Conservation (phyloP, 2,888 invertebrate genomes). For the Cremastinae sp. region DNA sequence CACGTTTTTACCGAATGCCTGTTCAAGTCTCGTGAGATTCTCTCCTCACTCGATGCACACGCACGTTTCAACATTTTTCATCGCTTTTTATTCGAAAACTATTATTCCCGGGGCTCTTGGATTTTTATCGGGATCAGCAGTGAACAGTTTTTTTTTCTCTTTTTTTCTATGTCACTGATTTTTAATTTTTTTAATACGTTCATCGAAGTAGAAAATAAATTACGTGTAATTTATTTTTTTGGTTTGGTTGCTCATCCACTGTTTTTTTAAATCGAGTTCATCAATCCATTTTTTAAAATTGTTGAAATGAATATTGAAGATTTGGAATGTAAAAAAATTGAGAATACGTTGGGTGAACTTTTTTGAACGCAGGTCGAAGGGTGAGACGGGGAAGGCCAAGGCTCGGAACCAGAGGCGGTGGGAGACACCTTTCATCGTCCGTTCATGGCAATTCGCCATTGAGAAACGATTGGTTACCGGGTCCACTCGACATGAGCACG, state of each 20-base stretch:
- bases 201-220: too few species aligned
- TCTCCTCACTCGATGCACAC: conserved; percentile 2
- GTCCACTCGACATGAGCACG: conserved; percentile 77
- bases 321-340: neutral
- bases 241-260: too few species aligned
- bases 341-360: neutral
- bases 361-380: conserved; percentile 70
- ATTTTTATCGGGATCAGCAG: conserved; percentile 27
- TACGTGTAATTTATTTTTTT: too few species aligned
- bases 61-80: neutral
- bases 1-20: too few species aligned
- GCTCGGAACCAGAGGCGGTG: conserved; percentile 73
- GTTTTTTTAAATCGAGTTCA: too few species aligned
- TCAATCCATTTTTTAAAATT: too few species aligned
- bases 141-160: neutral
- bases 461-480: conserved; percentile 77
- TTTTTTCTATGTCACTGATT: neutral
- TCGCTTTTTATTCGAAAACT: neutral
- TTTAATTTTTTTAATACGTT: neutral
- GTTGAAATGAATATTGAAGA: too few species aligned
- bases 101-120: conserved; percentile 15
- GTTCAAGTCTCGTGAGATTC: neutral
- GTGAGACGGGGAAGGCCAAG: conserved; percentile 78
- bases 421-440: conserved; percentile 71
- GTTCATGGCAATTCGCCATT: conserved; percentile 76